These are phyloP conservation scores for Brachyistius frenatus DNA, from an alignment of 2,113 vertebrate species.

Conservation along the genomic window DNA sequence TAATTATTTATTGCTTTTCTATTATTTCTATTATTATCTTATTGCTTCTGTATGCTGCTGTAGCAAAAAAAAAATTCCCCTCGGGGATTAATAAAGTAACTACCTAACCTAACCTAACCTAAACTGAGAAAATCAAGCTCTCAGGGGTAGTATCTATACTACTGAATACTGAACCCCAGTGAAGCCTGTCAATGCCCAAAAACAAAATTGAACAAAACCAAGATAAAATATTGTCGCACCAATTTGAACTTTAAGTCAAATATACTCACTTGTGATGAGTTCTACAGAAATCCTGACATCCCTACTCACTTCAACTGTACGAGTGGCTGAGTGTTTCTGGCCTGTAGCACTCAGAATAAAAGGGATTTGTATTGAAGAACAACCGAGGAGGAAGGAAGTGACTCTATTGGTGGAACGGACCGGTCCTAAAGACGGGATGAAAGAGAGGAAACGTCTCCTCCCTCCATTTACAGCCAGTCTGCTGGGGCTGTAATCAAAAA, in stretches of 20 bases:
- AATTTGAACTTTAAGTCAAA: background rate
- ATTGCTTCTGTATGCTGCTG: no score
- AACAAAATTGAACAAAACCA: no score
- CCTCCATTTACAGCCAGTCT: constrained; percentile 16
- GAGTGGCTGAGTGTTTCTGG: background rate
- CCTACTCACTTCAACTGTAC: background rate
- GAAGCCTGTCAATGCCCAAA: no score
- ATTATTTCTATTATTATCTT: no score
- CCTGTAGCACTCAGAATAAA: background rate
- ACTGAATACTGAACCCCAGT: no score
- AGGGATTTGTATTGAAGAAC: background rate
- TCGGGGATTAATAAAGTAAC: no score
- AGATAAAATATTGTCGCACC: no score
- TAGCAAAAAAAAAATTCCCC: no score
- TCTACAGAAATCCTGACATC: constrained; percentile 21
- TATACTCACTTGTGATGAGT: constrained; percentile 68
- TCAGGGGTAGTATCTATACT: no score
- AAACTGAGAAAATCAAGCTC: no score
- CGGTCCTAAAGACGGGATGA: constrained; percentile 43
- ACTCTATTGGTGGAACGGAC: background rate
- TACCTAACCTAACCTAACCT: no score
- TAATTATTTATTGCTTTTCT: no score
- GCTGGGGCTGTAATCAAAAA: constrained; percentile 21
- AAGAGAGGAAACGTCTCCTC: constrained; percentile 56
- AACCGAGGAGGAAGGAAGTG: constrained; percentile 51